These are phyloP conservation scores for Sinonovacula constricta DNA, from an alignment of 1,140 invertebrate species.

Conservation along the genomic window DNA sequence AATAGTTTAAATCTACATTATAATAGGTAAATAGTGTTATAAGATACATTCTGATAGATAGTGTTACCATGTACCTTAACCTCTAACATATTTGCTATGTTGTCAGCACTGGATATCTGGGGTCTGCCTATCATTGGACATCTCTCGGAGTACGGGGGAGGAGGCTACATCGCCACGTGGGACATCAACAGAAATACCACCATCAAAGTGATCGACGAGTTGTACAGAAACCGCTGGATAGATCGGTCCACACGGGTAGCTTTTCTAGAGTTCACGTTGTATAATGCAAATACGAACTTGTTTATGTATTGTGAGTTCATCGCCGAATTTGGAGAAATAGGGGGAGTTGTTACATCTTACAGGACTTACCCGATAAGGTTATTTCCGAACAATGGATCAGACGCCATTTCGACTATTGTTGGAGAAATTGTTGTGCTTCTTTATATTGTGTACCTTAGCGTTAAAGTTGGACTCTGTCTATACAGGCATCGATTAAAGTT, in stretches of 20 bases:
- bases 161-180: slow-evolving; percentile 54
- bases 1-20: neutral
- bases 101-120: slow-evolving; percentile 39
- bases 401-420: slow-evolving; percentile 24
- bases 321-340: slow-evolving; percentile 78
- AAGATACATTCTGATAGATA: neutral
- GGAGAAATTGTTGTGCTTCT: slow-evolving; percentile 48
- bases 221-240: slow-evolving; percentile 77
- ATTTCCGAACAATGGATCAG: slow-evolving; percentile 17
- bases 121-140: slow-evolving; percentile 43
- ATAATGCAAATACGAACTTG: slow-evolving; percentile 76
- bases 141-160: slow-evolving; percentile 52
- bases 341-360: slow-evolving; percentile 58
- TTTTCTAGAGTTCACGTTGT: slow-evolving; percentile 80
- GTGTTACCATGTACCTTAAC: neutral
- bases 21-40: neutral
- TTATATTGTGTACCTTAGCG: slow-evolving; percentile 10
- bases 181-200: slow-evolving; percentile 32
- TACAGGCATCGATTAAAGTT: slow-evolving; percentile 25
- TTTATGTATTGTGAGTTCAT: slow-evolving; percentile 55
- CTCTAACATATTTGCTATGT: neutral
- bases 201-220: slow-evolving; percentile 58
- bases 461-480: slow-evolving; percentile 31
- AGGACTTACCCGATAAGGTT: slow-evolving; percentile 39
- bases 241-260: slow-evolving; percentile 79